Evolutionary conservation across 2,888 invertebrate genomes (phyloP).

Genomic region (Melieria omissa): DNA sequence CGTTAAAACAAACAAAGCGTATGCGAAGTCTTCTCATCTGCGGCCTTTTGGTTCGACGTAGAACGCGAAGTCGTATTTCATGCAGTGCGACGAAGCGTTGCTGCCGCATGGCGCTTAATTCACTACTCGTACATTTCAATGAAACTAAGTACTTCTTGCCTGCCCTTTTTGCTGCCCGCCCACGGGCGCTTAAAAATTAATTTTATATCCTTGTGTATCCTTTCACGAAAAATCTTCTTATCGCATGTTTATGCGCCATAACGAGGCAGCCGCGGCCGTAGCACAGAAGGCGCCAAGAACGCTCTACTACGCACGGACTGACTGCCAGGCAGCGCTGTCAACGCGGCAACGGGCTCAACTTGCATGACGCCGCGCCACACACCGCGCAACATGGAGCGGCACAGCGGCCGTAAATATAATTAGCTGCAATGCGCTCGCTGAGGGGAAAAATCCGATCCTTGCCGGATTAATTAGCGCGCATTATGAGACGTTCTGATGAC

Average conservation of each 20-base stretch:
- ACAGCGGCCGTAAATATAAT: slow-evolving; percentile 16
- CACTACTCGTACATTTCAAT: neutral
- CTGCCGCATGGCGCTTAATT: neutral
- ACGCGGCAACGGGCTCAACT: neutral
- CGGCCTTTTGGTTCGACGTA: no score
- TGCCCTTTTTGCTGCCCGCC: slow-evolving; percentile 25
- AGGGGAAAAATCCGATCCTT: slow-evolving; percentile 64
- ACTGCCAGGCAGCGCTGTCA: no score
- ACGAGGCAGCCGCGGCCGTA: slow-evolving; percentile 17
- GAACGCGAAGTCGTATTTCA: no score
- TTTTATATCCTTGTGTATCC: slow-evolving; percentile 61
- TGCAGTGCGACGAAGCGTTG: neutral
- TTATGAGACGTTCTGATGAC: slow-evolving; percentile 60
- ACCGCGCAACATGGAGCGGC: neutral
- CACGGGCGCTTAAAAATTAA: slow-evolving; percentile 61
- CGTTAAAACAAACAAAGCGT: no score
- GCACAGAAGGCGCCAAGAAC: neutral
- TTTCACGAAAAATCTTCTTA: slow-evolving; percentile 49
- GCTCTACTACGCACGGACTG: neutral
- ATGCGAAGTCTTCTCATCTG: no score
- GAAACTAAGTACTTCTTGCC: no score
- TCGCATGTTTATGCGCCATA: slow-evolving; percentile 55
- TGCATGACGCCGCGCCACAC: neutral
- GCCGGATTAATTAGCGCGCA: slow-evolving; percentile 67
- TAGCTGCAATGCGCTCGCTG: neutral